Evolutionary conservation across 1,140 invertebrate genomes (phyloP).

Genomic region (Drosophila seguyi): DNA sequence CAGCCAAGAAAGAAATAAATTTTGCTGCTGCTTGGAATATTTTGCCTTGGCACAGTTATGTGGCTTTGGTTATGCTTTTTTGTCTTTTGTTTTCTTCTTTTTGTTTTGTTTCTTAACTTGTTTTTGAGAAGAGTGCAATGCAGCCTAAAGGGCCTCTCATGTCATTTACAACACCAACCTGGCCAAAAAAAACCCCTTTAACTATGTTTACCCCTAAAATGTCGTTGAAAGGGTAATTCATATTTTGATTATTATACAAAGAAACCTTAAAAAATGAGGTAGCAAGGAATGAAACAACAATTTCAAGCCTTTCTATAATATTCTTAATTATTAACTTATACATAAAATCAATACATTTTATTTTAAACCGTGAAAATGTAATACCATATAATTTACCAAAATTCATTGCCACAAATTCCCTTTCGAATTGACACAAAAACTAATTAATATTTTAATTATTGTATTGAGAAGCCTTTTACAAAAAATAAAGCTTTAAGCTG

Average conservation of each 20-base stretch:
- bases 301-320: too few species aligned
- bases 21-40: slow-evolving; percentile 38
- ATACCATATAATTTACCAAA: neutral
- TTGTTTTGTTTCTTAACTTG: slow-evolving; percentile 23
- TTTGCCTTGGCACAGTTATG: slow-evolving; percentile 78
- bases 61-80: slow-evolving; percentile 58
- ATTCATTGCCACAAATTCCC: slow-evolving; percentile 11
- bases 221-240: neutral
- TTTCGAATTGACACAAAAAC: slow-evolving; percentile 22
- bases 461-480: slow-evolving; percentile 29
- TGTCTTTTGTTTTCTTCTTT: slow-evolving; percentile 20
- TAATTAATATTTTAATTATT: slow-evolving; percentile 29
- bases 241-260: neutral
- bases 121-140: slow-evolving; percentile 2
- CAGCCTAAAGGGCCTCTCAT: neutral
- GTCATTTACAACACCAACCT: neutral
- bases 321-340: neutral
- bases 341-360: neutral
- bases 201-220: neutral
- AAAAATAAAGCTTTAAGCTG: slow-evolving; percentile 20
- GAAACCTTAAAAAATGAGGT: neutral
- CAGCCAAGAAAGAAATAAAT: slow-evolving; percentile 27
- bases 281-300: neutral
- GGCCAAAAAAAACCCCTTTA: neutral
- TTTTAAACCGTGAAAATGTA: neutral